These are phyloP conservation scores for Melanargia galathea DNA, from an alignment of 2,888 invertebrate species.

Conservation along the genomic window DNA sequence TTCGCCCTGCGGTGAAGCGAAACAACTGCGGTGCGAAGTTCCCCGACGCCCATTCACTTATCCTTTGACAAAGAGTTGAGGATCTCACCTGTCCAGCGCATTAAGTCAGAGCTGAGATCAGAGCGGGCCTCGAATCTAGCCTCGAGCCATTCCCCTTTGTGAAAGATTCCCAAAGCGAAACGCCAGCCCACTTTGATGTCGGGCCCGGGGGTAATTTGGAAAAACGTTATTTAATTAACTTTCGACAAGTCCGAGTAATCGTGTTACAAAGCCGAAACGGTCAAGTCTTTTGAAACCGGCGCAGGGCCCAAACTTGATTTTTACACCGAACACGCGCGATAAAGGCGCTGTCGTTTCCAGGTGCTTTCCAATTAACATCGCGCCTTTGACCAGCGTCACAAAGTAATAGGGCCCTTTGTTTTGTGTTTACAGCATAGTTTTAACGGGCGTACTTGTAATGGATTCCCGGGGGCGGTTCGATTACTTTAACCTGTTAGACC, in stretches of 20 bases:
- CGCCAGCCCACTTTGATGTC: slow-evolving; percentile 72
- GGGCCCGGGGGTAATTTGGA: slow-evolving; percentile 76
- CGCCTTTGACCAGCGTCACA: slow-evolving; percentile 75
- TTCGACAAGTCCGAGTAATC: slow-evolving; percentile 81
- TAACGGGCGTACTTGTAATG: slow-evolving; percentile 63
- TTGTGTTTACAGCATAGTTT: slow-evolving; percentile 63
- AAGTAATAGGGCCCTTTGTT: slow-evolving; percentile 65
- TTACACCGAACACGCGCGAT: slow-evolving; percentile 74
- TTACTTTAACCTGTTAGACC: slow-evolving; percentile 23
- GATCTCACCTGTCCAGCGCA: slow-evolving; percentile 67
- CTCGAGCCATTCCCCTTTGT: slow-evolving; percentile 74
- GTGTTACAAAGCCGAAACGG: slow-evolving; percentile 78
- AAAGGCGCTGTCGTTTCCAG: slow-evolving; percentile 80
- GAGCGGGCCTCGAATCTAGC: slow-evolving; percentile 61
- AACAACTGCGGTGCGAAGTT: slow-evolving; percentile 31
- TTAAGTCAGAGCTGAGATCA: slow-evolving; percentile 56
- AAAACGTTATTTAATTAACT: slow-evolving; percentile 83
- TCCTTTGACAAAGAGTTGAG: slow-evolving; percentile 60
- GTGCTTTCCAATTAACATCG: slow-evolving; percentile 80
- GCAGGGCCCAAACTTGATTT: slow-evolving; percentile 70
- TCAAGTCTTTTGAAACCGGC: slow-evolving; percentile 73
- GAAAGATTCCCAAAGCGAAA: slow-evolving; percentile 67
- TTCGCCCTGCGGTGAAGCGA: slow-evolving; percentile 17
- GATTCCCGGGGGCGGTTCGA: slow-evolving; percentile 44
- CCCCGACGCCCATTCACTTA: slow-evolving; percentile 36